A percentile compares a stretch with the other conserved stretches of the same genome.
Evolutionary conservation across 2,113 vertebrate species (phyloP).

Genomic region (Callionymus lyra): DNA sequence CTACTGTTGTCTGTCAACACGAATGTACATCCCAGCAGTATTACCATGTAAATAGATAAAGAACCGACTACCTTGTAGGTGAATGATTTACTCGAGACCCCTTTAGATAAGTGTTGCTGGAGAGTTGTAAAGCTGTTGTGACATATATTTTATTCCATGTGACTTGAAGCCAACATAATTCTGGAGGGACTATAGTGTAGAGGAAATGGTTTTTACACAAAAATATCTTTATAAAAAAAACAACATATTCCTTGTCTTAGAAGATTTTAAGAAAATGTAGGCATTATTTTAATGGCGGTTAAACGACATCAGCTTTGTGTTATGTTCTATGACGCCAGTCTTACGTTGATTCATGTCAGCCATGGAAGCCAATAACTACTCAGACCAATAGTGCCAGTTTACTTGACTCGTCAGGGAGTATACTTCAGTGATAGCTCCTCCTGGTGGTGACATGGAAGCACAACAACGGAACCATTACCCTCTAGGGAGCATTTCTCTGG

Average conservation of each 20-base stretch:
- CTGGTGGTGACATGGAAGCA: conserved; percentile 42
- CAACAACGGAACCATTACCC: conserved; percentile 18
- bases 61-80: conserved; percentile 14
- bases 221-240: no score
- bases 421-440: conserved; percentile 12
- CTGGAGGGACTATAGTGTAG: no score
- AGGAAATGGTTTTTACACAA: no score
- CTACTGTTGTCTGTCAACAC: conserved; percentile 8
- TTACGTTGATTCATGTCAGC: conserved; percentile 1
- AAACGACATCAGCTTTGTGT: no score
- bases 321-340: no score
- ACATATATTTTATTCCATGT: no score
- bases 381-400: conserved; percentile 44
- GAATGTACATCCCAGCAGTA: conserved; percentile 36
- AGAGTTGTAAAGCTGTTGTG: conserved; percentile 4
- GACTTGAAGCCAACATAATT: no score
- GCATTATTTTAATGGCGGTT: conserved; percentile 18
- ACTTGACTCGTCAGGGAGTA: conserved; percentile 25
- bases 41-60: conserved; percentile 47
- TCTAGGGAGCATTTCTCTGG: no score
- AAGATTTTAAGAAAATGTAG: not conserved
- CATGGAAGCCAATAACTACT: conserved; percentile 21
- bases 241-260: no score
- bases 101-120: conserved; percentile 15
- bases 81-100: conserved; percentile 9